Conservation (phyloP, 2,797 vertebrate genomes). For the Oceanodroma leucorhoa region DNA sequence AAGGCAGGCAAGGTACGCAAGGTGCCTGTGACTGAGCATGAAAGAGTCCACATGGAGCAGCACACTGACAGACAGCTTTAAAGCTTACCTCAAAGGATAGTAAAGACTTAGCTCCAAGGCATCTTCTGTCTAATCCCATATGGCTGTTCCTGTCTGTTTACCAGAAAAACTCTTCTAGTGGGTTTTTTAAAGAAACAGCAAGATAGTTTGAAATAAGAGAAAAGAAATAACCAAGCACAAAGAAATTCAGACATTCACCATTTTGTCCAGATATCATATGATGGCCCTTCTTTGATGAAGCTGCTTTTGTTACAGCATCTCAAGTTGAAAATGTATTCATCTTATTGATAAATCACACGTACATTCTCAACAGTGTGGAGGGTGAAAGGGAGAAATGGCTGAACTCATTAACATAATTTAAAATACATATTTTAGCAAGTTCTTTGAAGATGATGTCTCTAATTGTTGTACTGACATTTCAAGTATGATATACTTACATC, state of each 20-base stretch:
- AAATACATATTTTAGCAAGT: conserved; percentile 32
- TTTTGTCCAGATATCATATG: neutral
- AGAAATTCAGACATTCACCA: neutral
- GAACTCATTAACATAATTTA: neutral
- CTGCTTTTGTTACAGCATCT: neutral
- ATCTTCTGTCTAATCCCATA: neutral
- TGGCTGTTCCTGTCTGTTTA: neutral
- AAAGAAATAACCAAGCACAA: neutral
- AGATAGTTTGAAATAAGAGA: neutral
- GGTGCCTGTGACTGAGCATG: neutral
- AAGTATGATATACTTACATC: conserved; percentile 24
- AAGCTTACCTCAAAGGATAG: neutral
- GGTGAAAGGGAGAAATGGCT: neutral
- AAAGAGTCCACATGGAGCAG: neutral
- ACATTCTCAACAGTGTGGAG: neutral
- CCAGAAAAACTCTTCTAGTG: neutral
- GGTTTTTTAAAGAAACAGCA: neutral
- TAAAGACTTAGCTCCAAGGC: neutral
- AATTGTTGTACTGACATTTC: conserved; percentile 55
- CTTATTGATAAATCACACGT: neutral
- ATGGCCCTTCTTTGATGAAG: neutral
- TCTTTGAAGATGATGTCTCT: conserved; percentile 8
- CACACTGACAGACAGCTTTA: neutral
- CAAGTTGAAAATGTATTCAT: neutral
- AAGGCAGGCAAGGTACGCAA: neutral